Evolutionary conservation across 2,797 vertebrate species (phyloP), one percentile per base, ranked within the genome.

Genomic region (Esox lucius): DNA sequence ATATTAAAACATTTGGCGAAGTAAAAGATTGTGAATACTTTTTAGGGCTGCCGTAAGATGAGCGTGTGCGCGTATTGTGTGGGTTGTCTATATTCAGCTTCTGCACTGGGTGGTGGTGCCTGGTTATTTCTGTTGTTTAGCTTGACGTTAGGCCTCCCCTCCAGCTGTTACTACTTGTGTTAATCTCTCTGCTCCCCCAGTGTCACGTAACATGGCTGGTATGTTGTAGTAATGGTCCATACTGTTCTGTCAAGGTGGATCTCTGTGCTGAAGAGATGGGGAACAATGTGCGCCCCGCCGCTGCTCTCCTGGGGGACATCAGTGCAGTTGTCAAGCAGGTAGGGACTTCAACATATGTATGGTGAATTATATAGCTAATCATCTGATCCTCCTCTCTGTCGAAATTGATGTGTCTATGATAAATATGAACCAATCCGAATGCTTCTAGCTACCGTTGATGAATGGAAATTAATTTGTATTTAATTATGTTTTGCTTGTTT

Each of bases 231-330:
- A 68, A 66, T 42, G 61, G 11, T 46, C 70, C 31, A 48, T 0
- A 1, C 5, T 2, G 72, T 72, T 84, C 35, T 77, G 53, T 79
- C 39, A 65, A 99, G 98, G 89, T 98, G 81, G 98, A 99, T 87
- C 93, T 98, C 83, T 98, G 95, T 93, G 94, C 97, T 42, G 98
- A 99, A 89, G 98, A 99, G 88, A 85, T 99, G 84, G 97, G 96
- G 24, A 99, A 99, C 89, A 99, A 99, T 1, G 94, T 99, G 74
- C 95, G 80, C 73, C 95, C 97, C 48, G 88, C 93, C 81, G 96
- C 91, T 78, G 89, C 90, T 84, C 93, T 99, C 70, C 91, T 98
- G 12, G 97, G 98, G 81, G 96, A 99, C 83, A 83, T 98, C 86
- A 92, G 88, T 1, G 83, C 95, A 0, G 86, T 97, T 62, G 94